Base-by-base conservation (phyloP, 2,888 invertebrate genomes). In the Megamerina dolium region DNA sequence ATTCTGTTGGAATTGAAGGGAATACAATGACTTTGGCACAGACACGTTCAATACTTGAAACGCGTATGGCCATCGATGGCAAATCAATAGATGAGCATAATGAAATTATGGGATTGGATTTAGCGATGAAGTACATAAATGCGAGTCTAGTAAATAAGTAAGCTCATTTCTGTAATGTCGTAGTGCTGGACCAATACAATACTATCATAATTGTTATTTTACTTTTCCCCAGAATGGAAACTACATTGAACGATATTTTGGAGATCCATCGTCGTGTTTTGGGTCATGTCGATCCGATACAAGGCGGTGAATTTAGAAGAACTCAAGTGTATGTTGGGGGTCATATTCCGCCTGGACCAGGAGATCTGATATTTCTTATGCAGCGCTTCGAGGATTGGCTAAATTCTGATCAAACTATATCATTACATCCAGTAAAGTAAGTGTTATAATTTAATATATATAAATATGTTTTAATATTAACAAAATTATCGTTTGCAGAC, bases 71-170 rank as follows among this genome's bases (percentile, higher is more conserved):
- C 0, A 86, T 93, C 2, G 81, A 81, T 38, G 89, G 92, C 0
- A 96, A 96, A 72, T 93, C 93, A 63, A 83, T 97, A 37, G 81
- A 90, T 56, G 97, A 97, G 63, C 97, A 97, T 66, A 96, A 96
- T 75, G 97, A 97, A 75, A 91, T 97, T 58, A 73, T 96, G 32
- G 92, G 91, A 20, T 75, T 97, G 64, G 95, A 97, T 72, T 82
- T 91, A 17, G 97, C 97, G 0, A 84, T 97, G 80, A 89, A 92
- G 62, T 97, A 87, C 66, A 86, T 97, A 52, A 81, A 88, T 66
- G 77, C 82, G n/a, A 87, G 86, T 45, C 74, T 88, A 50, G 75
- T 88, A 33, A 85, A 85, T 56, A 75, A 75, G 76, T 77, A 58
- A 59, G 63, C 34, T 31, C 9, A 6, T 5, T 30, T 29, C 18